Evolutionary conservation across 2,888 invertebrate species (phyloP), one percentile per base, ranked within the genome.

Genomic region (Scaptomyza tumidula): DNA sequence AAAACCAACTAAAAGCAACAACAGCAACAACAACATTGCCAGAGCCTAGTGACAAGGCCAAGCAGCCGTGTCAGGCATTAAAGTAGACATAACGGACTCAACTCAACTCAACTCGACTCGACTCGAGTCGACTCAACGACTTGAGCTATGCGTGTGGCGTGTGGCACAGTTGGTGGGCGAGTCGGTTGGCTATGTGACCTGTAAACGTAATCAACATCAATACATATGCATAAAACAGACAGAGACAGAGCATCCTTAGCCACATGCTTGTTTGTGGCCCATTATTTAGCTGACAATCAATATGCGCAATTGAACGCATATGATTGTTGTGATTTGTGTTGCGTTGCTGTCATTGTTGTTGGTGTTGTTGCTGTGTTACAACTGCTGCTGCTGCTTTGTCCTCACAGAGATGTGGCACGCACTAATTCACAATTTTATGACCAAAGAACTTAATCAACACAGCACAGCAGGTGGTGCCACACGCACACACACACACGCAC

Each of bases 231-330:
- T 1, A 49, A 4, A n/a, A 48, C 35, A 39, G 13, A 11, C 29
- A 35, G 13, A 14, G 2, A 11, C 31, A 33, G 11, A 33, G 46
- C 55, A 62, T 67, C 53, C 75, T 67, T 57, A 48, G 60, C 43
- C 73, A 62, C 67, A 70, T 65, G 58, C 58, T 59, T 49, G 64
- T 52, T 54, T 66, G 71, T 66, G 59, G 44, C 57, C 63, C 72
- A 71, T 86, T 88, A 81, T 85, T 83, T 74, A 27, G 80, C 80
- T 76, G 76, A 73, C 88, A 89, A 88, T 89, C 81, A 84, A 78
- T 85, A 85, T 81, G 84, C 86, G 74, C 88, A 89, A 89, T 89
- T 88, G 86, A 81, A 75, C 80, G 70, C 68, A 57, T 70, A 66
- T 77, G 78, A 86, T 86, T 83, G 78, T 85, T 82, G 76, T 85